These are phyloP conservation scores for Tautogolabrus adspersus DNA, from an alignment of 2,113 vertebrate genomes.

Conservation along the genomic window DNA sequence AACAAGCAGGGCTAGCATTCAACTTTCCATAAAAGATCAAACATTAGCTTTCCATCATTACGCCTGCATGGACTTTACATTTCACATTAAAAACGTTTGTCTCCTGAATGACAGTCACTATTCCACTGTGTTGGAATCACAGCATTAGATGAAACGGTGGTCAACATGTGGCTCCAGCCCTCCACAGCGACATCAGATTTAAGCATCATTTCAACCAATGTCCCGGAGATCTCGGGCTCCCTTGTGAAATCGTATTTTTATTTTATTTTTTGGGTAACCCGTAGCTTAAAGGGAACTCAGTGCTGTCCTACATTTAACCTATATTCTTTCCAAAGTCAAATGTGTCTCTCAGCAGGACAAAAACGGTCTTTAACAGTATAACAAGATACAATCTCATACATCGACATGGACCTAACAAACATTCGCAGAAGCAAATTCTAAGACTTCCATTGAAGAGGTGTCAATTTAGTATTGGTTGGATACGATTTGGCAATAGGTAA, in stretches of 20 bases:
- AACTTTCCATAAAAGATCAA: no score
- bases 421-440: not conserved
- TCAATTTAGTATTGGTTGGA: no score
- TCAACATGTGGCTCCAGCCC: slow-evolving; percentile 17
- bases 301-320: slow-evolving; percentile 67
- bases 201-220: slow-evolving; percentile 54
- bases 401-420: not conserved
- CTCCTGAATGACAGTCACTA: not conserved
- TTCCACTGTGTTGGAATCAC: not conserved
- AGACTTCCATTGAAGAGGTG: no score
- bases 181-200: slow-evolving; percentile 15
- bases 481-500: no score
- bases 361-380: not conserved
- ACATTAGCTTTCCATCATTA: not conserved
- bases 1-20: no score
- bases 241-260: slow-evolving; percentile 57
- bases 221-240: slow-evolving; percentile 56
- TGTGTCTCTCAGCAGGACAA: slow-evolving; percentile 43
- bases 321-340: slow-evolving; percentile 58
- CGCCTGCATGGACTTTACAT: not conserved
- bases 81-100: not conserved
- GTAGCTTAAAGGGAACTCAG: slow-evolving; percentile 68
- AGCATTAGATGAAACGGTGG: not conserved
- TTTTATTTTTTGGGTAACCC: slow-evolving; percentile 74
- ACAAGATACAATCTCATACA: slow-evolving; percentile 8